phyloP scores from a whole-genome alignment of 1,140 invertebrate species.

The Araneus ventricosus region DNA sequence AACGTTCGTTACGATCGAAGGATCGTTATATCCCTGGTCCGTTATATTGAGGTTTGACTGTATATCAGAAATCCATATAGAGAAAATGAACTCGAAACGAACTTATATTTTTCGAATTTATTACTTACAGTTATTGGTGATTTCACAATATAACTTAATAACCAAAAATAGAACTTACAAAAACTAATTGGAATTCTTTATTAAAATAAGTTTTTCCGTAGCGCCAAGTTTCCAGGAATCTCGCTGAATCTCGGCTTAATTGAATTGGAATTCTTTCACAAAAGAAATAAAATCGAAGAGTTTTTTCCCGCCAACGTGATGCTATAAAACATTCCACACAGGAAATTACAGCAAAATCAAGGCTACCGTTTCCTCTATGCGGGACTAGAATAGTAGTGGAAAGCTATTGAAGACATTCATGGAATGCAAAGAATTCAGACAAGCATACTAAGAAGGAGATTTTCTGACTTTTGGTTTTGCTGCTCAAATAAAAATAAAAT shows the following conservation, averaged over 20 bases:
- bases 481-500: background rate
- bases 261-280: background rate
- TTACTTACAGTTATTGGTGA: too few species aligned
- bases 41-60: too few species aligned
- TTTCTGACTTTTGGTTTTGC: background rate
- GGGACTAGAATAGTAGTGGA: background rate
- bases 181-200: too few species aligned
- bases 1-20: too few species aligned
- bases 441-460: background rate
- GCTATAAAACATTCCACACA: background rate
- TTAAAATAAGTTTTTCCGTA: background rate
- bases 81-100: too few species aligned
- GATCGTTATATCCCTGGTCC: too few species aligned
- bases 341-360: slow-evolving; percentile 24
- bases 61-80: too few species aligned
- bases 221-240: background rate
- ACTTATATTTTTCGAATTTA: too few species aligned
- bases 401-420: background rate
- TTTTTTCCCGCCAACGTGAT: background rate
- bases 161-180: too few species aligned
- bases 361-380: background rate
- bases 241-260: background rate
- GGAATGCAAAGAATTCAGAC: background rate
- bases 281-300: background rate
- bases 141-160: too few species aligned